phyloP scores from a whole-genome alignment of 2,888 invertebrate genomes.

The Phaedon cochleariae region DNA sequence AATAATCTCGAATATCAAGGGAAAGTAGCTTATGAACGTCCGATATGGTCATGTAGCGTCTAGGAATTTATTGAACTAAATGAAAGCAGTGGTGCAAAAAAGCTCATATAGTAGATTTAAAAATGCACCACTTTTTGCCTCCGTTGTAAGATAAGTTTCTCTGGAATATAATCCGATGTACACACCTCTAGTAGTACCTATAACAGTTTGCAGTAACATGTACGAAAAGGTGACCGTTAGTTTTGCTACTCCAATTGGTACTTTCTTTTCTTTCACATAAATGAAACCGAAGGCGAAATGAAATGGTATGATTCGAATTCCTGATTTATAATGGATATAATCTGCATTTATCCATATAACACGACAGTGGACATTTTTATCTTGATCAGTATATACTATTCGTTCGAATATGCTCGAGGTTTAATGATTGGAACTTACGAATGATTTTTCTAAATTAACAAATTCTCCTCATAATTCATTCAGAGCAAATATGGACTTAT shows the following conservation, averaged over 20 bases:
- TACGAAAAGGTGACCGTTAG: conserved; percentile 8
- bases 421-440: too few relatives aligned
- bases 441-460: too few relatives aligned
- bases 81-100: conserved; percentile 18
- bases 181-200: neutral
- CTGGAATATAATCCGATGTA: conserved; percentile 11
- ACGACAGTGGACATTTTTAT: too few relatives aligned
- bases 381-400: too few relatives aligned
- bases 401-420: too few relatives aligned
- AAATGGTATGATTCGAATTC: too few relatives aligned
- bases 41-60: conserved; percentile 11
- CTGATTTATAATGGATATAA: neutral
- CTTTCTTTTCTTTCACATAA: conserved; percentile 18
- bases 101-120: neutral
- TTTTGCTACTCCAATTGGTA: too few relatives aligned
- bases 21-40: conserved; percentile 23
- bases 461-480: too few relatives aligned
- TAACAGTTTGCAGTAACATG: neutral
- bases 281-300: conserved; percentile 4
- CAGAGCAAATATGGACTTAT: too few relatives aligned
- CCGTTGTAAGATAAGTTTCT: conserved; percentile 14
- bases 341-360: neutral
- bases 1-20: conserved; percentile 15
- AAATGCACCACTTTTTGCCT: conserved; percentile 16
- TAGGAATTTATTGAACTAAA: conserved; percentile 10